Evolutionary conservation across 2,797 vertebrate species (phyloP).

Genomic region (Rhincodon typus): DNA sequence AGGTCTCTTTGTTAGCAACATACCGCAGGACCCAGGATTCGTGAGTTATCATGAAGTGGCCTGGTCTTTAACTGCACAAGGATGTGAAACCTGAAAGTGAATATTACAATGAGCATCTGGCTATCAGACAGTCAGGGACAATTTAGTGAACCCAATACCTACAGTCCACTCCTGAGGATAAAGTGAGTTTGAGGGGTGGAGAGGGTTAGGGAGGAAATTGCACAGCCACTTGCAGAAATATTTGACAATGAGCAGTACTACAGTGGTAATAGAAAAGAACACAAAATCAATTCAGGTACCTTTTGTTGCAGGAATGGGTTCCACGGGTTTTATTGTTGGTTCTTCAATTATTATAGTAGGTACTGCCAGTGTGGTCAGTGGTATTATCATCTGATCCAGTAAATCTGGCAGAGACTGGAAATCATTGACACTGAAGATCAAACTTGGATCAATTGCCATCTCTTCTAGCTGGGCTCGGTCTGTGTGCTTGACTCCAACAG

Average conservation of each 20-base stretch:
- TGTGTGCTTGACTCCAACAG: constrained; percentile 56
- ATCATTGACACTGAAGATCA: neutral
- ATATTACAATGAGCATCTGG: neutral
- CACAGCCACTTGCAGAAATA: too few species aligned
- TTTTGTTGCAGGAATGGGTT: neutral
- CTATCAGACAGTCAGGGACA: neutral
- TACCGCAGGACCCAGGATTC: neutral
- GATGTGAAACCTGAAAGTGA: neutral
- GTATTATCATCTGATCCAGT: neutral
- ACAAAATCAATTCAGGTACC: neutral
- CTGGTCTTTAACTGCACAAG: neutral
- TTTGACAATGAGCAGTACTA: neutral
- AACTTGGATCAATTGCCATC: constrained; percentile 61
- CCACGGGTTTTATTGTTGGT: neutral
- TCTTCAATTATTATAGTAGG: neutral
- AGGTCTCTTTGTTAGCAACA: too few species aligned
- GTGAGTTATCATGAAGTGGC: neutral
- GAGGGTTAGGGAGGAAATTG: too few species aligned
- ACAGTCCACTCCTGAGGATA: too few species aligned
- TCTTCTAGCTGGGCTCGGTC: constrained; percentile 51
- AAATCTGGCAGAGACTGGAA: neutral
- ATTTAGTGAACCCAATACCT: too few species aligned
- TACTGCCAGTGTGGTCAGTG: neutral
- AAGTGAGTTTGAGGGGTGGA: too few species aligned
- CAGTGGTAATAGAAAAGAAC: neutral